These are phyloP conservation scores for Euphydryas editha DNA, from an alignment of 2,888 invertebrate species.

Conservation along the genomic window DNA sequence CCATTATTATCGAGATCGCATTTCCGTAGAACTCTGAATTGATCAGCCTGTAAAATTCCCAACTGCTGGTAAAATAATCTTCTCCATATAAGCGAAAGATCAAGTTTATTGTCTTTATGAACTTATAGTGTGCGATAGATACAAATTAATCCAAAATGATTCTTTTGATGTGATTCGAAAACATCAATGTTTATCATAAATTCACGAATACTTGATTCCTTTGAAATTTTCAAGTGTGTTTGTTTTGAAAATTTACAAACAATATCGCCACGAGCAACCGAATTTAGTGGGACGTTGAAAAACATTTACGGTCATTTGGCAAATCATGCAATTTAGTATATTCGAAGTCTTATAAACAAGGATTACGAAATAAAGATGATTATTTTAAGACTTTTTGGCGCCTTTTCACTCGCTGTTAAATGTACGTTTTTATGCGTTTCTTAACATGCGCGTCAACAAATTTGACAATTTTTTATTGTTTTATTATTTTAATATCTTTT, in stretches of 20 bases:
- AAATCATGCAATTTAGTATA: constrained; percentile 9
- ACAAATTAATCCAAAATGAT: background rate
- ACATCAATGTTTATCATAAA: constrained; percentile 5
- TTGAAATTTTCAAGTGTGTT: constrained; percentile 14
- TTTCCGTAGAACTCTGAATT: too few relatives aligned
- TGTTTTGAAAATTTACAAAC: constrained; percentile 34
- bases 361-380: constrained; percentile 9
- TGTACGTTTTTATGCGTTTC: background rate
- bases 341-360: constrained; percentile 5
- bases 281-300: constrained; percentile 18
- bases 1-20: too few relatives aligned
- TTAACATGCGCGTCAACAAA: background rate
- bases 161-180: background rate
- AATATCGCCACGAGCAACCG: constrained; percentile 23
- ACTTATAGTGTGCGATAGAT: too few relatives aligned
- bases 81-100: too few relatives aligned
- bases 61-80: too few relatives aligned
- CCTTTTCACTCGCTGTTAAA: background rate
- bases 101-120: background rate
- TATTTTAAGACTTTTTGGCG: constrained; percentile 10
- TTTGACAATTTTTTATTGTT: background rate
- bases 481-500: background rate
- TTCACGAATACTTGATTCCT: constrained; percentile 11
- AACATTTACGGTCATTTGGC: constrained; percentile 9
- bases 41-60: too few relatives aligned